Evolutionary conservation across 2,888 invertebrate species (phyloP).

Genomic region (Carpatolechia fugitivella): DNA sequence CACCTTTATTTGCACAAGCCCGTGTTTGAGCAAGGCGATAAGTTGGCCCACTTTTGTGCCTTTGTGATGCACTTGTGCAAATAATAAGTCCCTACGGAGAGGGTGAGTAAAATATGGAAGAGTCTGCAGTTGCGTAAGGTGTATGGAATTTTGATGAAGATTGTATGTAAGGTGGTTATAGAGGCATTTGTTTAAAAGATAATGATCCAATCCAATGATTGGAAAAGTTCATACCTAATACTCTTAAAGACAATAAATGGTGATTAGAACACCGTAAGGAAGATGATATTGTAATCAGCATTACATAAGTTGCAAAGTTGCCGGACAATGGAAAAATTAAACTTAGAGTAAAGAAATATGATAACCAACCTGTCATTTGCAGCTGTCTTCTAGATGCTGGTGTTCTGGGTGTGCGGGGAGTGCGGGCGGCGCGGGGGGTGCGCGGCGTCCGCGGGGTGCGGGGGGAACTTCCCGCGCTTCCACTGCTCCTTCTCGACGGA

Average conservation of each 20-base stretch:
- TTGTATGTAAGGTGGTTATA: neutral
- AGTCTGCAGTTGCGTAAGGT: neutral
- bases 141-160: slow-evolving; percentile 1
- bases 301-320: neutral
- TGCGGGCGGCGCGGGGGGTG: slow-evolving; percentile 60
- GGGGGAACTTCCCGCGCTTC: slow-evolving; percentile 51
- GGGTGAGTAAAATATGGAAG: neutral
- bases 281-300: no score
- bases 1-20: slow-evolving; percentile 23
- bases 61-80: slow-evolving; percentile 33
- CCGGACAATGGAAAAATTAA: neutral
- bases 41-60: slow-evolving; percentile 25
- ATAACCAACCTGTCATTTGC: slow-evolving; percentile 74
- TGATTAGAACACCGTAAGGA: no score
- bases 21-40: slow-evolving; percentile 23
- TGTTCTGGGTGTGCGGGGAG: slow-evolving; percentile 68
- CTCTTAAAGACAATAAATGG: no score
- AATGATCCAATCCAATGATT: no score
- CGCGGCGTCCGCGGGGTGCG: slow-evolving; percentile 59
- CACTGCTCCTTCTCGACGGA: slow-evolving; percentile 55
- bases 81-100: slow-evolving; percentile 18
- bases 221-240: no score
- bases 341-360: neutral
- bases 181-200: neutral
- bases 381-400: slow-evolving; percentile 74